Conservation (phyloP, 2,888 invertebrate species). For the Calliopum simillimum region DNA sequence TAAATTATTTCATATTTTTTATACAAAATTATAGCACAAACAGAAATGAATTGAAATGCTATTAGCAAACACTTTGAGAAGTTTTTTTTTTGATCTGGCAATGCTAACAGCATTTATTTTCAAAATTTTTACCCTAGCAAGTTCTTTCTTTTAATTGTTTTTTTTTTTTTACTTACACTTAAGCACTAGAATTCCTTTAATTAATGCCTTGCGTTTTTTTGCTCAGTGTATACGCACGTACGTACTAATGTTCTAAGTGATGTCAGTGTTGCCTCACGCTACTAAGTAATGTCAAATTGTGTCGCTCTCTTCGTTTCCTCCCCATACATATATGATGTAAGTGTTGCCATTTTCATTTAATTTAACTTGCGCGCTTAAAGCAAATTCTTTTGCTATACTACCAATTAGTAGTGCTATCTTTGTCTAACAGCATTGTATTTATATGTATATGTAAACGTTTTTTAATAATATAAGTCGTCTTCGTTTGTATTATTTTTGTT, state of each 20-base stretch:
- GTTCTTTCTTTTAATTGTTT: constrained; percentile 9
- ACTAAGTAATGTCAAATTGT: too few relatives aligned
- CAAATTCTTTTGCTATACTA: constrained; percentile 40
- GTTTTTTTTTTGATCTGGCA: background rate
- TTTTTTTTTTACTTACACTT: constrained; percentile 8
- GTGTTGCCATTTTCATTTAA: constrained; percentile 35
- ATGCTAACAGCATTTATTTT: background rate
- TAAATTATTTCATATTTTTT: constrained; percentile 37
- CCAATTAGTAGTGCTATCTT: constrained; percentile 35
- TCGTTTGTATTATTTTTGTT: constrained; percentile 45
- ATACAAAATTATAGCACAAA: constrained; percentile 38
- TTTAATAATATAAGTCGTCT: constrained; percentile 49
- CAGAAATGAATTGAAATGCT: background rate
- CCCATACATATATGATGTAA: constrained; percentile 17
- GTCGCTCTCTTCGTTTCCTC: too few relatives aligned
- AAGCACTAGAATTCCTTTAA: constrained; percentile 6
- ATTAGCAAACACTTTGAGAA: background rate
- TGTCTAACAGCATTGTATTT: too few relatives aligned
- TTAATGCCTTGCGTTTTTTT: background rate
- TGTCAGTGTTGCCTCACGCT: too few relatives aligned
- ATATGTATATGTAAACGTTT: too few relatives aligned
- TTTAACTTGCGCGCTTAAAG: constrained; percentile 31
- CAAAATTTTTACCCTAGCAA: constrained; percentile 8
- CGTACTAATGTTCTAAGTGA: background rate
- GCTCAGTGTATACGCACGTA: too few relatives aligned